phyloP scores from a whole-genome alignment of 2,888 invertebrate genomes.

The Thumatha senex region DNA sequence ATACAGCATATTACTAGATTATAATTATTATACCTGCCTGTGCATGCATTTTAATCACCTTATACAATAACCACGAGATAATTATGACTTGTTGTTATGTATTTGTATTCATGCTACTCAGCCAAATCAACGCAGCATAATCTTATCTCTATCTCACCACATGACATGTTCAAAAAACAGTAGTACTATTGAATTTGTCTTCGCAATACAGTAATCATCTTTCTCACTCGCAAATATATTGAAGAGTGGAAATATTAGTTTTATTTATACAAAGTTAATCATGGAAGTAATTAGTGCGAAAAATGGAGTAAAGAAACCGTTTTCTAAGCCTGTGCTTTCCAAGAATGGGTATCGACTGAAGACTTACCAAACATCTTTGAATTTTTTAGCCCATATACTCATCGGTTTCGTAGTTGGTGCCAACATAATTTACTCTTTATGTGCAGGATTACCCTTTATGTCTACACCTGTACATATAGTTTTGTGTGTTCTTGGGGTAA shows the following conservation, averaged over 20 bases:
- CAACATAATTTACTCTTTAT: constrained; percentile 43
- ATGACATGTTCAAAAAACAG: too few species aligned
- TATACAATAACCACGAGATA: too few species aligned
- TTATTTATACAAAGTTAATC: not conserved
- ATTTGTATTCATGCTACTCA: too few species aligned
- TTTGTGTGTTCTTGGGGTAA: constrained; percentile 69
- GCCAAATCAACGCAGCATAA: too few species aligned
- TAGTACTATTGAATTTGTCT: too few species aligned
- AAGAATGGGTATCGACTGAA: not conserved
- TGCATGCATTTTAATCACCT: too few species aligned
- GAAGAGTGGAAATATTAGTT: not conserved
- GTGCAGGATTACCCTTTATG: constrained; percentile 46
- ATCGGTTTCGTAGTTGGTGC: not conserved
- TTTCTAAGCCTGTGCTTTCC: not conserved
- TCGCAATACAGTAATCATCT: not conserved
- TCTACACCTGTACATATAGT: constrained; percentile 55
- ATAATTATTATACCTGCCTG: too few species aligned
- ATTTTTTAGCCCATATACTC: not conserved
- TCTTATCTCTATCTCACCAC: too few species aligned
- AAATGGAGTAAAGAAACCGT: not conserved
- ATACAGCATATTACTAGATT: too few species aligned
- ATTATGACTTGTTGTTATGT: too few species aligned
- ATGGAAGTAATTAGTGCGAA: not conserved
- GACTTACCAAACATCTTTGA: not conserved
- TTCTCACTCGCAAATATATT: not conserved